Conservation (phyloP, 1,140 invertebrate species). For the Zophobas atratus region DNA sequence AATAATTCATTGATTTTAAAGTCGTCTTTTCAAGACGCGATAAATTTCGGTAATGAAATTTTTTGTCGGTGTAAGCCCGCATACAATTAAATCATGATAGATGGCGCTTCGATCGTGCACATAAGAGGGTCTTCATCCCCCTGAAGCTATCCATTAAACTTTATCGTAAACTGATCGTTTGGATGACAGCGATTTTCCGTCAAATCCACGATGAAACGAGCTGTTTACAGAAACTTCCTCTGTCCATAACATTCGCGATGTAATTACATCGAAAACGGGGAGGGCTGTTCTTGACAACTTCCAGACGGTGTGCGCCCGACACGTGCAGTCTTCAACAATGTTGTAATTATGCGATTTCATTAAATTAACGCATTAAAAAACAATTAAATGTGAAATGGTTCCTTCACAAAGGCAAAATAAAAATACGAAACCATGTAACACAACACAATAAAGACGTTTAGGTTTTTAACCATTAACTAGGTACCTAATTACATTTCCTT, state of each 20-base stretch:
- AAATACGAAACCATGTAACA: too few species aligned
- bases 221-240: slow-evolving; percentile 39
- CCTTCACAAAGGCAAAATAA: too few species aligned
- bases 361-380: too few species aligned
- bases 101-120: slow-evolving; percentile 12
- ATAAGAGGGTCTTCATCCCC: slow-evolving; percentile 1
- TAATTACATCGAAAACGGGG: slow-evolving; percentile 10
- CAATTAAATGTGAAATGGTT: too few species aligned
- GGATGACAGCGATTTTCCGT: slow-evolving; percentile 36
- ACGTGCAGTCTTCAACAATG: neutral
- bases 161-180: slow-evolving; percentile 3
- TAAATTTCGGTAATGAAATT: slow-evolving; percentile 34
- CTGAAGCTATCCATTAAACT: neutral
- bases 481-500: too few species aligned
- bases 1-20: slow-evolving; percentile 43
- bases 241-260: slow-evolving; percentile 22
- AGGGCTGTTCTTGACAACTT: slow-evolving; percentile 32
- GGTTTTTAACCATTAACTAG: too few species aligned
- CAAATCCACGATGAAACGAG: slow-evolving; percentile 12
- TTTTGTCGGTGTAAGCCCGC: slow-evolving; percentile 21
- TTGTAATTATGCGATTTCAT: too few species aligned
- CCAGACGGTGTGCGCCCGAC: slow-evolving; percentile 16
- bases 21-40: neutral
- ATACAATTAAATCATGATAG: slow-evolving; percentile 17
- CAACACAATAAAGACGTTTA: too few species aligned